Conservation (phyloP, 2,888 invertebrate genomes). For the Agrochola lota region DNA sequence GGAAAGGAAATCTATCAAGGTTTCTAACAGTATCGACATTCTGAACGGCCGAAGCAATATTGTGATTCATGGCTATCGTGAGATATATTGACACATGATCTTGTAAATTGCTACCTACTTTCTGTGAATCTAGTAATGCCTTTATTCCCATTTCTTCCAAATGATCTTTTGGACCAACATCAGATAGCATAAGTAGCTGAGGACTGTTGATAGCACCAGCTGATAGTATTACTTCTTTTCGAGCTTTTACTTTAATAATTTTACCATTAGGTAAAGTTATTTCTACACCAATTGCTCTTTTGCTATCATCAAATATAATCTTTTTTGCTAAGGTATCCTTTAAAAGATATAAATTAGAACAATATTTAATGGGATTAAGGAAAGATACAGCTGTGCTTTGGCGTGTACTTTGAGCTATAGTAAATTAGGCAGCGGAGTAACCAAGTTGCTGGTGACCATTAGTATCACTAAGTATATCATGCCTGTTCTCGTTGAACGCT, state of each 20-base stretch:
- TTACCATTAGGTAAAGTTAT: constrained; percentile 51
- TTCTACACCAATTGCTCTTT: constrained; percentile 70
- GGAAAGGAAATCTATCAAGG: background rate
- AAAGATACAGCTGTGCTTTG: constrained; percentile 64
- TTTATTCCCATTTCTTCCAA: background rate
- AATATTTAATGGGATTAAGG: constrained; percentile 66
- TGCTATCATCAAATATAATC: constrained; percentile 65
- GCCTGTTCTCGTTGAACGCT: background rate
- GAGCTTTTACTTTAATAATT: background rate
- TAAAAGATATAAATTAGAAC: constrained; percentile 65
- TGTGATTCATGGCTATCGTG: background rate
- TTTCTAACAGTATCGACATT: background rate
- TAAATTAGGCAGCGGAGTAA: constrained; percentile 40
- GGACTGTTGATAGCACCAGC: background rate
- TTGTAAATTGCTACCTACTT: background rate
- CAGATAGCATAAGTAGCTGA: background rate
- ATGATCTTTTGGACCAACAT: background rate
- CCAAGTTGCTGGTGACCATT: constrained; percentile 71
- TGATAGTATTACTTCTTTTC: background rate
- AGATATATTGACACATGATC: background rate
- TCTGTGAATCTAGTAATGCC: background rate
- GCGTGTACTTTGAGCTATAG: background rate
- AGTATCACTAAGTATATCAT: constrained; percentile 61
- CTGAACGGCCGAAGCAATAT: background rate
- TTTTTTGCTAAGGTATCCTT: constrained; percentile 62